phyloP scores from a whole-genome alignment of 2,888 invertebrate genomes.

The Xestia xanthographa region DNA sequence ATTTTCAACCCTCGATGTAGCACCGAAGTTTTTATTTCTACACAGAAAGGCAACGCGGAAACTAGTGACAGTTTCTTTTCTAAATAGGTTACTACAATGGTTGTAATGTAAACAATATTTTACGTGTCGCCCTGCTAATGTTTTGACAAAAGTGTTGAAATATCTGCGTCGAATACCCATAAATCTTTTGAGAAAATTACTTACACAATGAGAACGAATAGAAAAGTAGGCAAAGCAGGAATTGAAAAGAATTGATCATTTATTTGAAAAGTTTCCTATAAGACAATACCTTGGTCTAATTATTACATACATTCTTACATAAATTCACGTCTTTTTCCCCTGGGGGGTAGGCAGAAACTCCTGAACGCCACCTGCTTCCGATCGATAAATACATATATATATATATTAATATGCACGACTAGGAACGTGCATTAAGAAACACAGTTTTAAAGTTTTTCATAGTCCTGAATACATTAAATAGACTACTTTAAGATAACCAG shows the following conservation, averaged over 20 bases:
- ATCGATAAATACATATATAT: no score
- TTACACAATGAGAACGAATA: not conserved
- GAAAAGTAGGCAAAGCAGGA: not conserved
- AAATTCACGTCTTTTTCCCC: not conserved
- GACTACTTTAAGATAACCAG: not conserved
- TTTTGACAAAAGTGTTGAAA: conserved; percentile 35
- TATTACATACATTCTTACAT: not conserved
- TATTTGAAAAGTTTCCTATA: not conserved
- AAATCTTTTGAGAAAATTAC: not conserved
- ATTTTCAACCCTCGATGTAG: not conserved
- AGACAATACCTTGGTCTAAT: not conserved
- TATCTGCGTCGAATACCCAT: conserved; percentile 8
- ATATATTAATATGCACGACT: no score
- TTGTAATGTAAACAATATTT: conserved; percentile 45
- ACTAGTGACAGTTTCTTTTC: not conserved
- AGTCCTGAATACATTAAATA: not conserved
- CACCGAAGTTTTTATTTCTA: not conserved
- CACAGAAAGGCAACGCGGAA: conserved; percentile 5
- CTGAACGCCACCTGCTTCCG: not conserved
- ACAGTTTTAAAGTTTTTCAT: not conserved
- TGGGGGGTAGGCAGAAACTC: not conserved
- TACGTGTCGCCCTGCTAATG: conserved; percentile 16
- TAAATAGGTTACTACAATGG: conserved; percentile 21
- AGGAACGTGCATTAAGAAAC: not conserved
- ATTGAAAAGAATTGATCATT: not conserved